Conservation (phyloP, 1,140 invertebrate species). For the Drosophila leontia region DNA sequence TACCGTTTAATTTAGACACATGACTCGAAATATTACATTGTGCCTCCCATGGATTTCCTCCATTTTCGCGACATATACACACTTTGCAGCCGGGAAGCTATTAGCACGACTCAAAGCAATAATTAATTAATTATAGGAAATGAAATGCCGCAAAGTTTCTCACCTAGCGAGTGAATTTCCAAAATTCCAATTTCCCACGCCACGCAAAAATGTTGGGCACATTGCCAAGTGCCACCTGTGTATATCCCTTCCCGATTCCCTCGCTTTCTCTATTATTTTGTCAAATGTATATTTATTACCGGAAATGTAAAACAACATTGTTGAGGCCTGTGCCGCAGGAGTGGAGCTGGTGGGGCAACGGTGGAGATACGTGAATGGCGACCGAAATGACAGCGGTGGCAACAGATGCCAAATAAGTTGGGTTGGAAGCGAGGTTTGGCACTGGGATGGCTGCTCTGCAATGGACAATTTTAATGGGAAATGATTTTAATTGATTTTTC, state of each 20-base stretch:
- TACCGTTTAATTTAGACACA: neutral
- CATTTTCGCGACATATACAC: neutral
- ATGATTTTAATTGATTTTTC: conserved; percentile 80
- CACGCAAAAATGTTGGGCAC: conserved; percentile 57
- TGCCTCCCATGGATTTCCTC: neutral
- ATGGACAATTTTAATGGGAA: conserved; percentile 66
- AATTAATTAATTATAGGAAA: conserved; percentile 81
- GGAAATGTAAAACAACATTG: conserved; percentile 79
- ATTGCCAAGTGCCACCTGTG: conserved; percentile 60
- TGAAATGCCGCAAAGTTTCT: conserved; percentile 81
- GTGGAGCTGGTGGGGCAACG: neutral
- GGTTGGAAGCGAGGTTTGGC: conserved; percentile 2
- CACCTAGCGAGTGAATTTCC: conserved; percentile 62
- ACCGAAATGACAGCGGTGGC: conserved; percentile 66
- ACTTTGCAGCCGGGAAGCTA: conserved; percentile 30
- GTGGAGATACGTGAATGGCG: conserved; percentile 36
- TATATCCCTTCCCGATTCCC: neutral
- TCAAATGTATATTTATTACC: conserved; percentile 81
- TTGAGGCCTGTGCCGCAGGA: conserved; percentile 15
- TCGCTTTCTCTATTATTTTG: conserved; percentile 63
- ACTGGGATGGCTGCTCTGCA: conserved; percentile 13
- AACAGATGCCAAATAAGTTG: conserved; percentile 66
- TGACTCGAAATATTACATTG: neutral
- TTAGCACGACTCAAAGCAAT: conserved; percentile 59
- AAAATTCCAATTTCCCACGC: conserved; percentile 78